Percentiles rank a stretch among this genome's conserved stretches.
Conservation (phyloP, 2,888 invertebrate genomes). For the Hesperia comma region DNA sequence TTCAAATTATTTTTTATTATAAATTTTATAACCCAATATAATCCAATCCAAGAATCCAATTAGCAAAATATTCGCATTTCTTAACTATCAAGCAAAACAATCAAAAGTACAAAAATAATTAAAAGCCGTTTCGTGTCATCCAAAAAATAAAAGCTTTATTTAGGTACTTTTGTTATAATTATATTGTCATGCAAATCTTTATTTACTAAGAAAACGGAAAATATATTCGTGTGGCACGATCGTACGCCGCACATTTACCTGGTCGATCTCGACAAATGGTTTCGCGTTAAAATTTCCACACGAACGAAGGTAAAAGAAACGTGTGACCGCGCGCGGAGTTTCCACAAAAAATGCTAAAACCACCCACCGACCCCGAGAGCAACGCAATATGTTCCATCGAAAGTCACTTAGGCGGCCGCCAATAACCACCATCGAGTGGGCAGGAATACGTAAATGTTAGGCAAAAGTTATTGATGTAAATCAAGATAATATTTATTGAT, state of each 20-base stretch:
- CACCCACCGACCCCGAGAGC: conserved; percentile 61
- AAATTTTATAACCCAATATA: no score
- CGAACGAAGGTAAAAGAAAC: conserved; percentile 39
- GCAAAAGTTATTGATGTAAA: conserved; percentile 14
- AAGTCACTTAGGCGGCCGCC: conserved; percentile 73
- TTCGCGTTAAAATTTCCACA: conserved; percentile 35
- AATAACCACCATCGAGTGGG: conserved; percentile 44
- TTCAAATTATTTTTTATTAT: no score
- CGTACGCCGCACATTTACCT: conserved; percentile 6
- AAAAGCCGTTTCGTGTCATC: no score
- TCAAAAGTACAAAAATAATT: no score
- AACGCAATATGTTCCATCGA: conserved; percentile 74
- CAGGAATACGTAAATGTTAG: conserved; percentile 29
- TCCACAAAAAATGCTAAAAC: conserved; percentile 74
- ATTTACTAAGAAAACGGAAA: background rate
- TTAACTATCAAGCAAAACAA: no score
- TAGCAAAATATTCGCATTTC: no score
- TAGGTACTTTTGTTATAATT: no score
- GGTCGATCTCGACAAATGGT: conserved; percentile 32
- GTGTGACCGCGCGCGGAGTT: conserved; percentile 51
- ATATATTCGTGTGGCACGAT: background rate
- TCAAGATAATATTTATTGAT: background rate
- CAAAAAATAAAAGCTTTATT: no score
- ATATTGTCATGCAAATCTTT: background rate
- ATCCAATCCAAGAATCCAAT: no score